Evolutionary conservation across 2,888 invertebrate species (phyloP).

Genomic region (Hemistola chrysoprasaria): DNA sequence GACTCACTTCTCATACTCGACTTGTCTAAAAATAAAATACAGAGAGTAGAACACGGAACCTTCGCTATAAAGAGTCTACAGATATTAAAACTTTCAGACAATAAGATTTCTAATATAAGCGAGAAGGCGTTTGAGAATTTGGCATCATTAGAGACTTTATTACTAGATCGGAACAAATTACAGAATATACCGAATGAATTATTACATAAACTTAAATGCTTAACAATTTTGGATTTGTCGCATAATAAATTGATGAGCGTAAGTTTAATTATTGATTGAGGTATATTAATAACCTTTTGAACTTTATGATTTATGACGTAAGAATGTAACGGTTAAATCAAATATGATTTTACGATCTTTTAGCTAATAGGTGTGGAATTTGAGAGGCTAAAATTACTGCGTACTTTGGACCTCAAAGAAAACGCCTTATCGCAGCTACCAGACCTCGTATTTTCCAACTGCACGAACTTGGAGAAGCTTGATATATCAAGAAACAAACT

Average conservation of each 20-base stretch:
- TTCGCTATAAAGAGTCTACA: constrained; percentile 83
- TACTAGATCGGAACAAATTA: constrained; percentile 80
- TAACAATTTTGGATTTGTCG: constrained; percentile 79
- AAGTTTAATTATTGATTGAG: constrained; percentile 39
- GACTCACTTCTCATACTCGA: constrained; percentile 85
- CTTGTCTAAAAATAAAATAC: constrained; percentile 85
- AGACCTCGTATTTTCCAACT: constrained; percentile 81
- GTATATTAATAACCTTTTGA: neutral
- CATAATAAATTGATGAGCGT: constrained; percentile 77
- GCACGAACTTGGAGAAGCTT: constrained; percentile 83
- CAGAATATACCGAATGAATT: constrained; percentile 68
- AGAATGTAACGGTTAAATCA: constrained; percentile 7
- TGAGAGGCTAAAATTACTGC: constrained; percentile 74
- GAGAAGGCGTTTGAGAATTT: constrained; percentile 79
- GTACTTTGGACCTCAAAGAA: constrained; percentile 86
- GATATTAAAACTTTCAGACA: constrained; percentile 86
- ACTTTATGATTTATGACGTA: too few relatives aligned
- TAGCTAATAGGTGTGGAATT: constrained; percentile 82
- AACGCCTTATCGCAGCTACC: constrained; percentile 83
- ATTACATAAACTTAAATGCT: constrained; percentile 72
- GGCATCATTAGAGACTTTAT: constrained; percentile 75
- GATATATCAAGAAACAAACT: constrained; percentile 87
- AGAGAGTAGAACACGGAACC: constrained; percentile 79
- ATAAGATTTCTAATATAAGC: constrained; percentile 83
- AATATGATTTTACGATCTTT: constrained; percentile 33